phyloP scores from a whole-genome alignment of 2,113 vertebrate species.

The Phylloscopus trochiloides region DNA sequence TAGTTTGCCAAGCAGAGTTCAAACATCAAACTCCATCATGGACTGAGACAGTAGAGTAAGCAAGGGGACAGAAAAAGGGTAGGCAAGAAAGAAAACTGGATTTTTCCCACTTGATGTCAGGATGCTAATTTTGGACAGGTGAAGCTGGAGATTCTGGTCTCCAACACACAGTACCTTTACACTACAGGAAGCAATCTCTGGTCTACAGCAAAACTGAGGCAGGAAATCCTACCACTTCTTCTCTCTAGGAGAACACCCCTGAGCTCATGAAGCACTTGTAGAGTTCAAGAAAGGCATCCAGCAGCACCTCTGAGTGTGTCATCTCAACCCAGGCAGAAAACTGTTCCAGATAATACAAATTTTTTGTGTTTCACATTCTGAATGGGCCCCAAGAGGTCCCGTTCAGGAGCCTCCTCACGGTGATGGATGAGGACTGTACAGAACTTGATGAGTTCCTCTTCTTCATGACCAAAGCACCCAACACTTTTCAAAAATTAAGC shows the following conservation, averaged over 20 bases:
- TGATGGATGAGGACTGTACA: neutral
- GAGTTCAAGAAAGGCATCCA: neutral
- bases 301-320: neutral
- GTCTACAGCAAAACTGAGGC: neutral
- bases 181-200: neutral
- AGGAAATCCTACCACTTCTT: neutral
- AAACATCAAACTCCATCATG: neutral
- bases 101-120: neutral
- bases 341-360: neutral
- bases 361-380: neutral
- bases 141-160: neutral
- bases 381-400: accelerated
- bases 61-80: neutral
- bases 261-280: neutral
- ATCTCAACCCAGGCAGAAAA: neutral
- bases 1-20: neutral
- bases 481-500: neutral
- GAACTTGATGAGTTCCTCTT: neutral
- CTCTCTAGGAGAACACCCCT: neutral
- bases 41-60: neutral
- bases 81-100: neutral
- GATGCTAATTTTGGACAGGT: neutral
- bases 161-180: neutral
- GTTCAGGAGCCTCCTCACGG: accelerated
- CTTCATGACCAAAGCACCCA: neutral